Base-by-base conservation (phyloP, 2,797 vertebrate species). In the Liasis olivaceus region DNA sequence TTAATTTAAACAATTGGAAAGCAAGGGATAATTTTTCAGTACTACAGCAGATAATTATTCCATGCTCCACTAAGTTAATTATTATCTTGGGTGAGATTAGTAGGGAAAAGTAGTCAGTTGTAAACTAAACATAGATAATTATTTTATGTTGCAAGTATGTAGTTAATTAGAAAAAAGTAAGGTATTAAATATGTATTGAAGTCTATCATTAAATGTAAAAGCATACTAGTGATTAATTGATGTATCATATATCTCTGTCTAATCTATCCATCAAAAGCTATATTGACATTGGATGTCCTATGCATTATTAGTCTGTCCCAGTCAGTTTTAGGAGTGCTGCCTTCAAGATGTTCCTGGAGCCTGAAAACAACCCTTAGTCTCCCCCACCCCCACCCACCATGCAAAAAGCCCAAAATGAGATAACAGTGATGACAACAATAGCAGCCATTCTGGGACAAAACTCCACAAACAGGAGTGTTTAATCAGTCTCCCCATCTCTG, bases 141-240 rank as follows among this genome's bases (percentile, higher is more conserved):
- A 64, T 96, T 51, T 93, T 89, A 91, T 89, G 24, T 7, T 96
- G 90, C 66, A 87, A 93, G 91, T 77, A 89, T 24, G 88, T 95
- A 91, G 42, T 64, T 8, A 77, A 14, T 95, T 95, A n/a, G 93
- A 42, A 91, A 81, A 69, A 81, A 81, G 20, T 72, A 42, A 36
- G 69, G 31, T 77, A 31, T 81, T 81, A 81, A 47, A 81, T 47
- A 81, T 42, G 42, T 42, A 81, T 47, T 81, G 72, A 81, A 47
- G 72, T 24, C 9, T 81, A 12, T 81, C 72, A 81, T 81, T 81
- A 47, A 47, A 81, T 47, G 24, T 81, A 47, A 81, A 81, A 47
- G 36, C 20, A 47, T 24, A 81, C 72, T 81, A 47, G 20, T 81
- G 47, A 47, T 81, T 81, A 81, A 47, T 81, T 47, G 36, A 81